Evolutionary conservation across 2,888 invertebrate genomes (phyloP).

Genomic region (Ophioninae sp.): DNA sequence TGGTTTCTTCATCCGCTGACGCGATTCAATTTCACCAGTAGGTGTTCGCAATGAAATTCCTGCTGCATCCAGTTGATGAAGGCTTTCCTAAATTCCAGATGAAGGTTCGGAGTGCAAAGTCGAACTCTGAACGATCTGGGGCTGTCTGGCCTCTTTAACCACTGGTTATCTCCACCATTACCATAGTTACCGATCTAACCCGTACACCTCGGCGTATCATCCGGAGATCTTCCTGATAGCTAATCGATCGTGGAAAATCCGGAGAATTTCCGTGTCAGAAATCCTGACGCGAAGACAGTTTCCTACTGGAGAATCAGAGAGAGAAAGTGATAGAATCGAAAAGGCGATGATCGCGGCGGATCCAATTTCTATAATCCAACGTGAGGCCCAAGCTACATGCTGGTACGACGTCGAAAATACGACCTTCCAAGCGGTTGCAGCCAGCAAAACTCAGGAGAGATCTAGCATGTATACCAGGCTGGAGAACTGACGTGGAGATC

Average conservation of each 20-base stretch:
- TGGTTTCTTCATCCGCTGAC: neutral
- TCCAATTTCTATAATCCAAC: constrained; percentile 62
- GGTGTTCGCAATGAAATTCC: neutral
- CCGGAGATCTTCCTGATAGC: constrained; percentile 40
- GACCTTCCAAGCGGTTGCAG: constrained; percentile 34
- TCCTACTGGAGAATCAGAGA: constrained; percentile 22
- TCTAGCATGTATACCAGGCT: constrained; percentile 24
- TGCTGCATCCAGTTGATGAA: neutral
- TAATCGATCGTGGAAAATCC: constrained; percentile 60
- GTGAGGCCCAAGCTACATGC: constrained; percentile 39
- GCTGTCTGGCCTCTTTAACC: constrained; percentile 22
- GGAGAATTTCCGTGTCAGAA: constrained; percentile 48
- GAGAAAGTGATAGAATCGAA: constrained; percentile 22
- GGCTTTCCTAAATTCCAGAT: constrained; percentile 50
- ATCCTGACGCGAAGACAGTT: constrained; percentile 60
- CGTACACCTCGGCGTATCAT: neutral
- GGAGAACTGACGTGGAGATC: constrained; percentile 32
- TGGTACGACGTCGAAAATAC: constrained; percentile 39
- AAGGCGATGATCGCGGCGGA: constrained; percentile 55
- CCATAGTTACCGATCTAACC: constrained; percentile 19
- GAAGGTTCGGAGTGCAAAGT: constrained; percentile 26
- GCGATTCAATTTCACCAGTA: neutral
- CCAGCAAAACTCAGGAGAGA: constrained; percentile 37
- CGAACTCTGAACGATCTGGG: constrained; percentile 14
- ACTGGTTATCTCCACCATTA: constrained; percentile 32